Base-by-base conservation (phyloP, 2,113 vertebrate genomes). In the Neodontobutis hainanensis region DNA sequence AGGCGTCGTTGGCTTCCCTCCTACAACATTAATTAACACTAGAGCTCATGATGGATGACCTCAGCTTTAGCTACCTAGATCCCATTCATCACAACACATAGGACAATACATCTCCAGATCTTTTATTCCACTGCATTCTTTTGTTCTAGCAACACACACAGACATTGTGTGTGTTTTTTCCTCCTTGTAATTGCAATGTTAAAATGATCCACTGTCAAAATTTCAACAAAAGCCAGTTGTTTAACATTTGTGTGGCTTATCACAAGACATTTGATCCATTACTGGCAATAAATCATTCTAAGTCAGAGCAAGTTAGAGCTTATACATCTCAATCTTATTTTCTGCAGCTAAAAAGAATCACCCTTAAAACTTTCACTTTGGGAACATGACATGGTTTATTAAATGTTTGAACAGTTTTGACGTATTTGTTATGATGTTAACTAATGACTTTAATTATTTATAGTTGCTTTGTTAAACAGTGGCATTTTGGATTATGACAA, bases 1-100 rank as follows among this genome's bases (percentile, higher is more conserved):
- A 72, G 74, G 63, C 70, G 61, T 81, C 16, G 49, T 87, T 84
- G 86, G 84, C 85, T 81, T 40, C n/a, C 85, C 86, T 89, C 91
- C 89, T 86, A 88, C 88, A 88, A 85, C 88, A 92, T 91, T 92
- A 92, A 92, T 93, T 92, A 92, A 90, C 88, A 86, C 78, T 68
- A 48, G 6, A 61, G 75, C 79, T 80, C 67, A 81, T 92, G 91
- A 93, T 92, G 85, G 89, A 92, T 90, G 73, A 87, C 86, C 84
- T 83, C 84, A 81, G 83, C 77, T 86, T 85, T 76, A 76, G 77
- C 81, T 65, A 80, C 66, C 75, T 67, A 52, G 58, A 80, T 81
- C 85, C 84, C 90, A 92, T 93, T 91, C 80, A 92, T 92, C 90
- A 92, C 75, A 52, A 64, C 70, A 82, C 5, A 70, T 76, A 56